A percentile compares a stretch with the other conserved stretches of the same genome.
phyloP scores from a whole-genome alignment of 2,888 invertebrate genomes.

The Epinotia brunnichana region DNA sequence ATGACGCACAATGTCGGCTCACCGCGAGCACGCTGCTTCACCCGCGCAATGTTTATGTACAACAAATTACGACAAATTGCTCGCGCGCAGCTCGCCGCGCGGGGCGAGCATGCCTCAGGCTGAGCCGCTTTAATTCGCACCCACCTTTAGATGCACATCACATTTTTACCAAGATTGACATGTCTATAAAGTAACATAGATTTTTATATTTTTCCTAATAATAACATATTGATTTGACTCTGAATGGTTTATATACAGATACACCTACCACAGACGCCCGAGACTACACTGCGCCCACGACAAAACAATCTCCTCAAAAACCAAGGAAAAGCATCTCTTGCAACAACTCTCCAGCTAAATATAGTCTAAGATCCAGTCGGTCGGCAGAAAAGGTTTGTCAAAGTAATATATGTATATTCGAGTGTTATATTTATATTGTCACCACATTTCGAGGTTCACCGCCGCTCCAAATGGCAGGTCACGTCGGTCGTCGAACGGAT shows the following conservation, averaged over 20 bases:
- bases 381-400: conserved; percentile 46
- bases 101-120: too few species aligned
- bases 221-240: not conserved
- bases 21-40: too few species aligned
- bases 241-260: not conserved
- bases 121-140: too few species aligned
- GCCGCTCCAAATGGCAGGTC: not conserved
- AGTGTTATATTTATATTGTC: not conserved
- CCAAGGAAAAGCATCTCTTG: conserved; percentile 27
- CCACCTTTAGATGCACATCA: too few species aligned
- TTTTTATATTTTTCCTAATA: too few species aligned
- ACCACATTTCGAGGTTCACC: not conserved
- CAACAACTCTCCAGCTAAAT: conserved; percentile 42
- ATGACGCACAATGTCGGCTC: too few species aligned
- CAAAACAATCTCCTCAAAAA: conserved; percentile 13
- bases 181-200: too few species aligned
- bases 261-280: not conserved
- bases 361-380: conserved; percentile 49
- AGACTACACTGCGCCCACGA: not conserved
- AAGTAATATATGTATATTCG: not conserved
- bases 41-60: too few species aligned
- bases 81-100: too few species aligned
- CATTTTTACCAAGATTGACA: too few species aligned
- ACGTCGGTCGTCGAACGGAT: not conserved
- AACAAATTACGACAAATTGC: too few species aligned